Evolutionary conservation across 2,888 invertebrate species (phyloP).

Genomic region (Lissonota sp.): DNA sequence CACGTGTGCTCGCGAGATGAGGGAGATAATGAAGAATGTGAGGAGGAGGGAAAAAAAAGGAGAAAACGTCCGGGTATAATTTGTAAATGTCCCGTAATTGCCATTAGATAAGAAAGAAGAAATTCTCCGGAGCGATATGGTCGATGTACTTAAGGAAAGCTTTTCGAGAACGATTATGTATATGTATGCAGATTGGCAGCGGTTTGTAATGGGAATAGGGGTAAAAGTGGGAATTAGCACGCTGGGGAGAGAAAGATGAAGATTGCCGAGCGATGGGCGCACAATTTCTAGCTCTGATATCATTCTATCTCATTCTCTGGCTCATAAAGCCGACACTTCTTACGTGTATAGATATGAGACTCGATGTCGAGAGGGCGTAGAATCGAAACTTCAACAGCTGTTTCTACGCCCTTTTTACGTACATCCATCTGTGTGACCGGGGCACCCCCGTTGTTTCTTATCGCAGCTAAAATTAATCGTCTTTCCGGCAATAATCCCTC

Average conservation of each 20-base stretch:
- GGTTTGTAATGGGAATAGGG: constrained; percentile 2
- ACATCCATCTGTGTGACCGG: constrained; percentile 45
- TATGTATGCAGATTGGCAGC: neutral
- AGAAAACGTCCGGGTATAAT: constrained; percentile 35
- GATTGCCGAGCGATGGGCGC: constrained; percentile 34
- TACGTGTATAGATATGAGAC: neutral
- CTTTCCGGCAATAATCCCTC: constrained; percentile 67
- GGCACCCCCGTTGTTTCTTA: constrained; percentile 57
- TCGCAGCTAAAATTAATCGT: constrained; percentile 70
- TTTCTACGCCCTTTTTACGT: too few species aligned
- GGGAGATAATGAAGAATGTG: constrained; percentile 7
- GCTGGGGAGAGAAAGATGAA: constrained; percentile 29
- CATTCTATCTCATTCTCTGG: constrained; percentile 53
- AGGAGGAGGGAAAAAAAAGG: neutral
- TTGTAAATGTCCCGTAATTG: constrained; percentile 57
- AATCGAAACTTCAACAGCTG: too few species aligned
- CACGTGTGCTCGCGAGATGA: constrained; percentile 5
- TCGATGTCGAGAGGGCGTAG: too few species aligned
- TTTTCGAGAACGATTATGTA: neutral
- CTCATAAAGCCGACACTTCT: constrained; percentile 29
- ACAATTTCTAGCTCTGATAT: constrained; percentile 40
- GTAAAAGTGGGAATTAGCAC: constrained; percentile 26
- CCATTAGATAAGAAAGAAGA: constrained; percentile 51
- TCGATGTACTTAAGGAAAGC: constrained; percentile 9
- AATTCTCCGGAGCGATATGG: constrained; percentile 5